These are phyloP conservation scores for Yponomeuta sedellus DNA, from an alignment of 2,888 invertebrate species.

Conservation along the genomic window DNA sequence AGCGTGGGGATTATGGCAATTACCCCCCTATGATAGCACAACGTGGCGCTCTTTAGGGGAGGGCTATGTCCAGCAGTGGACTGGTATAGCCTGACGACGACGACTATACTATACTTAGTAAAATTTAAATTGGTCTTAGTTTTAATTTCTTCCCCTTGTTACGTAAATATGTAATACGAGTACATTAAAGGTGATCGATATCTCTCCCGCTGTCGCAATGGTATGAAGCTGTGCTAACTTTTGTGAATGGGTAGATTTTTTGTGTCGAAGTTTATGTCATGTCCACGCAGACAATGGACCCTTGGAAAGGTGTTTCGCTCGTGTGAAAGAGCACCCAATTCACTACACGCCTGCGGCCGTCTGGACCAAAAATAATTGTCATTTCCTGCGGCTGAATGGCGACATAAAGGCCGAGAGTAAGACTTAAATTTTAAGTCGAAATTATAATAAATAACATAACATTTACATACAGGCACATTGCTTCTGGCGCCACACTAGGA, in stretches of 20 bases:
- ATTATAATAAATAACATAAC: too few species aligned
- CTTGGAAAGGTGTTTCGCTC: constrained; percentile 63
- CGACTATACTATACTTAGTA: too few species aligned
- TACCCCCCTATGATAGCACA: too few species aligned
- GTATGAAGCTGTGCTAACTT: constrained; percentile 27
- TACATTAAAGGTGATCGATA: constrained; percentile 8
- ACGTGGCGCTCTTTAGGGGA: too few species aligned
- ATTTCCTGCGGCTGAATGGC: constrained; percentile 68
- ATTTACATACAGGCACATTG: too few species aligned
- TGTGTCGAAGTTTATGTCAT: constrained; percentile 45
- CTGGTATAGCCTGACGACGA: too few species aligned
- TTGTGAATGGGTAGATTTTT: constrained; percentile 70
- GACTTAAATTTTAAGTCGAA: constrained; percentile 32
- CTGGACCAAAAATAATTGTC: constrained; percentile 73
- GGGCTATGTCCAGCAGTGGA: too few species aligned
- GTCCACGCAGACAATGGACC: constrained; percentile 52
- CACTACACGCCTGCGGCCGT: constrained; percentile 54
- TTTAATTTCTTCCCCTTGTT: too few species aligned
- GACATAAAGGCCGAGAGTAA: constrained; percentile 34
- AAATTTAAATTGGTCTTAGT: too few species aligned
- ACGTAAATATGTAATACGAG: background rate
- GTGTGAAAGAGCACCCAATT: constrained; percentile 68
- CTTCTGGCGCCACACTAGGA: too few species aligned
- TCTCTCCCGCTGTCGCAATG: background rate
- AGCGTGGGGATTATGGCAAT: too few species aligned